Base-by-base conservation (phyloP, 1,140 invertebrate species). In the Trichogramma pretiosum region DNA sequence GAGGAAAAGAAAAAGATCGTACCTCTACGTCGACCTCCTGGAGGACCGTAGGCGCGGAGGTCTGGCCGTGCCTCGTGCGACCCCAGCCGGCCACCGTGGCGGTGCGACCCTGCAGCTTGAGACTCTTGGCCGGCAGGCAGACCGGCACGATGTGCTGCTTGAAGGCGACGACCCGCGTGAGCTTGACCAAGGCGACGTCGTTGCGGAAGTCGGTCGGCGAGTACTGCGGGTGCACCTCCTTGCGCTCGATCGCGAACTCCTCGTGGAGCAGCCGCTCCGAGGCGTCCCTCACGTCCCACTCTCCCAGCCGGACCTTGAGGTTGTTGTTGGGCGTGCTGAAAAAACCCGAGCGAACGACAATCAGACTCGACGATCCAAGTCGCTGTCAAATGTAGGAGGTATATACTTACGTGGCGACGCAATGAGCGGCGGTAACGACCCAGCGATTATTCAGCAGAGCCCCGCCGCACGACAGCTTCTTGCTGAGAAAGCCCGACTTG, bases 1-100 rank as follows among this genome's bases (percentile, higher is more conserved):
- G n/a, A n/a, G n/a, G n/a, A n/a, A n/a, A n/a, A n/a, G n/a, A n/a
- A n/a, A n/a, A n/a, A 11, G 33, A 16, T 5, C 35, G 43, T 52
- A 68, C 69, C 51, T 72, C 69, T 16, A 72, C 69, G 28, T 70
- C 67, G 42, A 72, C 69, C 64, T 80, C 79, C 68, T 83, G 80
- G 48, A 87, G 64, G 23, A 85, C 77, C 1, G 82, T 78, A 13
- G 84, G 84, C n/a, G 85, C 83, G 0, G 83, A 85, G 52, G 80
- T 84, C 62, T 85, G 82, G 45, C 88, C 88, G 59, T 93, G 88
- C 53, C 85, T 73, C 1, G 88, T 91, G 35, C 89, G 66, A 10
- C 89, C 90, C 89, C 89, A 93, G 14, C 90, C 90, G 0, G 88
- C 87, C 0, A 93, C 89, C 0, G 89, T 93, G 10, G 86, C 90